Conservation (phyloP, 2,888 invertebrate genomes). For the Hirtodrosophila alboralis region DNA sequence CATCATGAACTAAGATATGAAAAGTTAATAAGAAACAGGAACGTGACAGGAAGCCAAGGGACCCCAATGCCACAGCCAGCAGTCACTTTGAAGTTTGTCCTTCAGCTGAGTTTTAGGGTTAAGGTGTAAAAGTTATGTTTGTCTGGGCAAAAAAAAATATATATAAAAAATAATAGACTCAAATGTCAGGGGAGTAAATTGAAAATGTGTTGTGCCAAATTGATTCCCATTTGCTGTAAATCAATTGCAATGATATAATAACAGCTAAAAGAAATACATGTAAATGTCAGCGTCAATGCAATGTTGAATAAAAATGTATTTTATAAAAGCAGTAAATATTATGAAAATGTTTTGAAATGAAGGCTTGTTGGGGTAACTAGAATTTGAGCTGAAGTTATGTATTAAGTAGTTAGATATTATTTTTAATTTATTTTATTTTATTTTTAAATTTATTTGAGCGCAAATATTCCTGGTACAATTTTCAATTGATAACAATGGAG, state of each 20-base stretch:
- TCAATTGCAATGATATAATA: conserved; percentile 24
- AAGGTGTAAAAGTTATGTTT: conserved; percentile 45
- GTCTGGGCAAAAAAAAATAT: too few relatives aligned
- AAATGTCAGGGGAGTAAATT: conserved; percentile 20
- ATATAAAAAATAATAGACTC: conserved; percentile 16
- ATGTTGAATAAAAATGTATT: too few relatives aligned
- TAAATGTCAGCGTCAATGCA: conserved; percentile 2
- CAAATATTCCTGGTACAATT: too few relatives aligned
- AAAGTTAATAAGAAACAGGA: conserved; percentile 68
- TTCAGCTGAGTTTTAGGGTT: conserved; percentile 10
- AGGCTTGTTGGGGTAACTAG: too few relatives aligned
- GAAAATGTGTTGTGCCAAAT: conserved; percentile 36
- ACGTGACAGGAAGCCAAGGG: conserved; percentile 60
- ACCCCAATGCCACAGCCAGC: conserved; percentile 42
- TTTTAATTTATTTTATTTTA: too few relatives aligned
- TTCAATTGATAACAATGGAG: too few relatives aligned
- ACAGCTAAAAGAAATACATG: conserved; percentile 7
- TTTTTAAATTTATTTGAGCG: too few relatives aligned
- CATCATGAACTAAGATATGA: conserved; percentile 63
- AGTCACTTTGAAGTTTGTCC: conserved; percentile 35
- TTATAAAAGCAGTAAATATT: too few relatives aligned
- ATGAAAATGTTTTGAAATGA: too few relatives aligned
- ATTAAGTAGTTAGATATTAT: too few relatives aligned
- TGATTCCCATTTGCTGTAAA: conserved; percentile 38
- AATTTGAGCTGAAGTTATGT: too few relatives aligned